Base-by-base conservation (phyloP, 2,797 vertebrate species). In the Scleropages formosus region DNA sequence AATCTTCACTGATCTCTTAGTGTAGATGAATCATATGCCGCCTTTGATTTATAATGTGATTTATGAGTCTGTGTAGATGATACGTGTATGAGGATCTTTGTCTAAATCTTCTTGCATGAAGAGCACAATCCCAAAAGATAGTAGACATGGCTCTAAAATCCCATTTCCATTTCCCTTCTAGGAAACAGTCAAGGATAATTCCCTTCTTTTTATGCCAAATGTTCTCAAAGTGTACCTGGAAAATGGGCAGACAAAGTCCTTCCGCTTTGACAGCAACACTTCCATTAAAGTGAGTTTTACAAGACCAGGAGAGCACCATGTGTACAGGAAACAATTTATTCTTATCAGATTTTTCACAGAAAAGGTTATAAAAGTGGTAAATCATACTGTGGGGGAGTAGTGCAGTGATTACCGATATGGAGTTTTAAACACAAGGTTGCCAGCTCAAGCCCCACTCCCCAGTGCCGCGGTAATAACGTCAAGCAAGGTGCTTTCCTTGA, bases 151-250 rank as follows among this genome's bases (percentile, higher is more conserved):
- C n/a, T n/a, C n/a, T n/a, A n/a, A 22, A 20, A 13, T n/a, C 47
- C 46, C 49, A 49, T 75, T 84, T 13, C 70, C 18, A 4, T 79
- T 81, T 74, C 16, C 3, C 84, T 79, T 27, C 76, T 89, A 97
- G 93, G 92, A 94, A 89, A 90, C 92, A 63, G 90, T 93, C 82
- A 93, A 93, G 87, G 92, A 94, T 79, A 94, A 98, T 85, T 94
- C 95, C 10, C 95, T 99, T 82, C 96, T 99, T 86, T 99, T 99
- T 90, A 98, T 99, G 95, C 96, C 96, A 93, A 98, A 98, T 84
- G 97, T 99, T 89, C 90, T 99, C 87, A 99, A 98, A 90, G 97
- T 99, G 24, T 98, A 98, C 85, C 91, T 99, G 88, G 97, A 99
- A 92, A 99, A 98, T 58, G 97, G 97, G 76, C 97, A 99, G 90